Base-by-base conservation (phyloP, 2,113 vertebrate species). In the Gobius niger region DNA sequence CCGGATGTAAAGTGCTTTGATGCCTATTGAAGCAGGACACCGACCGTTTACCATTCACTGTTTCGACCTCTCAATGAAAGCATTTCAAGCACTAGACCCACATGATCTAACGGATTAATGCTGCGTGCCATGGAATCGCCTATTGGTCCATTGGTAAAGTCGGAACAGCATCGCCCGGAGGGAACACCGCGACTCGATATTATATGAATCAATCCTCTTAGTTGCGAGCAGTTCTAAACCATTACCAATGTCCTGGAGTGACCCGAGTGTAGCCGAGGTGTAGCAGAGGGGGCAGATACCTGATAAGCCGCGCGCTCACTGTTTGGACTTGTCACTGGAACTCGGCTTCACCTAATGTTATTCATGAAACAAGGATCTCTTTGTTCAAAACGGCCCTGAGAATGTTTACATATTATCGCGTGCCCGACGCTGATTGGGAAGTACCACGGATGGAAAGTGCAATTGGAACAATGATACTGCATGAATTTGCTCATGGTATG, bases 331-430 rank as follows among this genome's bases (percentile, higher is more conserved):
- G 47, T 14, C 47, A 50, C 13, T 50, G 13, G 12, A 12, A 14
- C 47, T 14, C 13, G 10, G 14, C 10, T 5, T 14, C 6, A 11
- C 2, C 47, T 13, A 11, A 6, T 13, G 8, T 49, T 56, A 34
- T 56, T 34, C 11, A 7, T 12, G 11, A 56, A 51, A 18, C 51
- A 52, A 59, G 19, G 34, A 40, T 41, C 56, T 41, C 34, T 41
- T 59, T 59, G 56, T 59, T 34, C 53, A 56, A 13, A 13, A 56
- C 9, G 56, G 41, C 56, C 56, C 2, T 59, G 56, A 59, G 56
- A 41, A 34, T 34, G 24, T 59, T 40, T 41, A 59, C 56, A 59
- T 41, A 41, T 59, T 41, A 59, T 41, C 56, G 13, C 8, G 13
- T 41, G 6, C 13, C 6, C 24, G 7, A 13, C 56, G 24, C 24